Conservation (phyloP, 1,140 invertebrate genomes). For the Campoletis sonorensis region DNA sequence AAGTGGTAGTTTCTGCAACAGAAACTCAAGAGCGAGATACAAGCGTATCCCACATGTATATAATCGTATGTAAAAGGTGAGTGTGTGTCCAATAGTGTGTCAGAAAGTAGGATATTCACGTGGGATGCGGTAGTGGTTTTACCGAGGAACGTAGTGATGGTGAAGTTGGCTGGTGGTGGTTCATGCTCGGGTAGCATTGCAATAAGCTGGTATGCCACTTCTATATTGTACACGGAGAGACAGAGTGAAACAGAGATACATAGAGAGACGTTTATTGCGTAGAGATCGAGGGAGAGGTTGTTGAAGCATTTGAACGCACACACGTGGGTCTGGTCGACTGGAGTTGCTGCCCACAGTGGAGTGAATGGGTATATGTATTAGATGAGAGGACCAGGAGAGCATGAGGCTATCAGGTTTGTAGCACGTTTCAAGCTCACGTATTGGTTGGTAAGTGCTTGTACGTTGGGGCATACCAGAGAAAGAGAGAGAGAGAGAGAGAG, state of each 20-base stretch:
- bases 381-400: conserved; percentile 19
- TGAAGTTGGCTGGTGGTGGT: conserved; percentile 15
- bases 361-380: neutral
- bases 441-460: conserved; percentile 46
- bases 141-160: neutral
- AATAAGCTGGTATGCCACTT: conserved; percentile 44
- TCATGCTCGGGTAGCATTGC: conserved; percentile 6
- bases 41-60: neutral
- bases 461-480: conserved; percentile 28
- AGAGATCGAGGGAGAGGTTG: neutral
- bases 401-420: conserved; percentile 30
- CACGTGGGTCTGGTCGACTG: neutral
- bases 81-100: neutral
- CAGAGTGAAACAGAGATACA: neutral
- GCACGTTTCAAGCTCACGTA: conserved; percentile 39
- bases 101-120: neutral
- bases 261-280: conserved; percentile 15
- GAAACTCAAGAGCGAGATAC: neutral
- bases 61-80: neutral
- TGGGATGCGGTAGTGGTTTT: conserved; percentile 7
- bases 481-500: neutral
- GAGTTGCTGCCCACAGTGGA: conserved; percentile 9
- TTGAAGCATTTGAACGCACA: neutral
- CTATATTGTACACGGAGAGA: neutral
- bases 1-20: neutral